Conservation (phyloP, 2,888 invertebrate genomes). For the Stratiomys singularior region DNA sequence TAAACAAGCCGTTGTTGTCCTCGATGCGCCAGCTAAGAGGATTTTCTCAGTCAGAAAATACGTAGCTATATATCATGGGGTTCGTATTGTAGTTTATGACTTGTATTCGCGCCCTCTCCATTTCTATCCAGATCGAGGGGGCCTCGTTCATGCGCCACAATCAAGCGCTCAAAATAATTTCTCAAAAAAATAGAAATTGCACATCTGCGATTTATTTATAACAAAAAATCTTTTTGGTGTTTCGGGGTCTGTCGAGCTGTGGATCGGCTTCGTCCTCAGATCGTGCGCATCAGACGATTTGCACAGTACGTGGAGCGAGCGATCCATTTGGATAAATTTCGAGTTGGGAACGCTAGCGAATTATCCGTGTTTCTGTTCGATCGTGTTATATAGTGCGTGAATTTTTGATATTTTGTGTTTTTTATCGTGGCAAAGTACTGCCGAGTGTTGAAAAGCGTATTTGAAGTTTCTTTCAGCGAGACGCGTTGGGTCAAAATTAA, state of each 20-base stretch:
- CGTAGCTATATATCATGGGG: not conserved
- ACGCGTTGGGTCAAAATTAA: too few species aligned
- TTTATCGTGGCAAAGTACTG: too few species aligned
- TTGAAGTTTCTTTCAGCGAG: too few species aligned
- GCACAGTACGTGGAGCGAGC: not conserved
- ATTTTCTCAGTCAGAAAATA: not conserved
- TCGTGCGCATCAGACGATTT: not conserved
- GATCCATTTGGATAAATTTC: not conserved
- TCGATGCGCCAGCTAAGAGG: not conserved
- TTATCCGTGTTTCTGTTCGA: too few species aligned
- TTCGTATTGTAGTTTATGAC: not conserved
- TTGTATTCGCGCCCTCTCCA: not conserved
- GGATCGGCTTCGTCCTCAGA: not conserved
- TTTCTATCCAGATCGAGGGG: not conserved
- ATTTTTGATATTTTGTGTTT: too few species aligned
- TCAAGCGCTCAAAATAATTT: not conserved
- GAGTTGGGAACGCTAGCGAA: too few species aligned
- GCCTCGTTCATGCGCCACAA: not conserved
- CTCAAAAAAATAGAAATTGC: not conserved
- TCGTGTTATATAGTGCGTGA: too few species aligned
- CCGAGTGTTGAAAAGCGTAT: too few species aligned
- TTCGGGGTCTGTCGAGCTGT: not conserved
- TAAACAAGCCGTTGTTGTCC: too few species aligned
- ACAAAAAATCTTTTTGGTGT: not conserved
- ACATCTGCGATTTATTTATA: slow-evolving; percentile 6